A percentile compares a stretch with the other conserved stretches of the same genome.
These are phyloP conservation scores for Taxidea taxus DNA, from an alignment of 2,113 vertebrate genomes.

Conservation along the genomic window DNA sequence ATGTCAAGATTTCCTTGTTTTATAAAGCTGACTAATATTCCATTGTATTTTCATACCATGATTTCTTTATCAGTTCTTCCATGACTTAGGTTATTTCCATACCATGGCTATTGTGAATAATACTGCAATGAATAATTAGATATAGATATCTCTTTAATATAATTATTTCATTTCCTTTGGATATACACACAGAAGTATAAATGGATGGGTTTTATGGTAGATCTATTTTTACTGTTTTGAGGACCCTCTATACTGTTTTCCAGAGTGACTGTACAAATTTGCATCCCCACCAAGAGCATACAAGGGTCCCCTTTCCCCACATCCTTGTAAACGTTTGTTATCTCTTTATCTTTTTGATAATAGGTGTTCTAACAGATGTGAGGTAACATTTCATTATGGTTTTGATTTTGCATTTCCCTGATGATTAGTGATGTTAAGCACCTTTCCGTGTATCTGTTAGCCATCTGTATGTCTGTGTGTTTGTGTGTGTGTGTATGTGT, in stretches of 20 bases:
- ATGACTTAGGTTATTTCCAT: not conserved
- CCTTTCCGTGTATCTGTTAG: not conserved
- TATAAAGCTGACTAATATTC: not conserved
- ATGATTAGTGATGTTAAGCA: not conserved
- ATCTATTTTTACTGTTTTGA: not conserved
- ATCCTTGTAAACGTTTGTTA: not conserved
- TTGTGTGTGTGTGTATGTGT: too few relatives aligned
- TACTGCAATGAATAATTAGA: not conserved
- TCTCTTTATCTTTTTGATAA: not conserved
- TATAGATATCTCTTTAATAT: not conserved
- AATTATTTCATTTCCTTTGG: not conserved
- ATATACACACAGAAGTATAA: not conserved
- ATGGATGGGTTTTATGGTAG: not conserved
- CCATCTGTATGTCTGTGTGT: not conserved
- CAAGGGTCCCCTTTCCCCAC: not conserved
- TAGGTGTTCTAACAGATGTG: not conserved
- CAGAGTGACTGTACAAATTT: not conserved
- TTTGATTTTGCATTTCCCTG: not conserved
- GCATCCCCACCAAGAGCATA: not conserved
- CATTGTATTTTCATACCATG: not conserved
- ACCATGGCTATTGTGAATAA: not conserved
- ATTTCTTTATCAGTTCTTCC: not conserved
- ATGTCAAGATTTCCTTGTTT: not conserved
- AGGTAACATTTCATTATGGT: not conserved
- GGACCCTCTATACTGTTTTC: not conserved